phyloP scores from a whole-genome alignment of 2,113 vertebrate species.

The Cacatua alba region DNA sequence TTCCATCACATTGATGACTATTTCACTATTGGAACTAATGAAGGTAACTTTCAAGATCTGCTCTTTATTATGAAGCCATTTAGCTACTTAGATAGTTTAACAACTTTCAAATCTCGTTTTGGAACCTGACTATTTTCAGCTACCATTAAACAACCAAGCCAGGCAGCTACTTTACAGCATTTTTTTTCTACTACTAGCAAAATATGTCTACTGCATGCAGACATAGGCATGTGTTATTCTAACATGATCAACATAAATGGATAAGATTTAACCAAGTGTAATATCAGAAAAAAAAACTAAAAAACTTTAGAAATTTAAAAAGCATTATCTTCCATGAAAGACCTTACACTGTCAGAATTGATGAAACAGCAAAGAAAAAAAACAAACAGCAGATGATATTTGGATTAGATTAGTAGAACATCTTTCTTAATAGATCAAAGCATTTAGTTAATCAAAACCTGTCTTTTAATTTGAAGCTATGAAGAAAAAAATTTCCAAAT shows the following conservation, averaged over 20 bases:
- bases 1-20: background rate
- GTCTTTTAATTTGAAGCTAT: background rate
- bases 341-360: background rate
- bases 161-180: background rate
- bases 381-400: background rate
- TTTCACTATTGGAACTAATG: background rate
- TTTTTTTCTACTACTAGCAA: background rate
- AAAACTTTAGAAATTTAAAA: background rate
- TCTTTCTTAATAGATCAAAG: background rate
- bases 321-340: accelerated
- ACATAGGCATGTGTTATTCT: background rate
- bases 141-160: background rate
- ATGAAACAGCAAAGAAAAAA: background rate
- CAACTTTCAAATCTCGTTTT: background rate
- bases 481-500: background rate
- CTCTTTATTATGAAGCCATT: background rate
- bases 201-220: background rate
- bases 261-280: background rate
- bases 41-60: background rate
- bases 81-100: background rate
- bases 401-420: background rate
- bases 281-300: background rate
- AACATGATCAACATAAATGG: background rate
- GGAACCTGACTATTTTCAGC: background rate
- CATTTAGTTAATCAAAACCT: background rate